Base-by-base conservation (phyloP, 1,140 invertebrate genomes). In the Linepithema humile region DNA sequence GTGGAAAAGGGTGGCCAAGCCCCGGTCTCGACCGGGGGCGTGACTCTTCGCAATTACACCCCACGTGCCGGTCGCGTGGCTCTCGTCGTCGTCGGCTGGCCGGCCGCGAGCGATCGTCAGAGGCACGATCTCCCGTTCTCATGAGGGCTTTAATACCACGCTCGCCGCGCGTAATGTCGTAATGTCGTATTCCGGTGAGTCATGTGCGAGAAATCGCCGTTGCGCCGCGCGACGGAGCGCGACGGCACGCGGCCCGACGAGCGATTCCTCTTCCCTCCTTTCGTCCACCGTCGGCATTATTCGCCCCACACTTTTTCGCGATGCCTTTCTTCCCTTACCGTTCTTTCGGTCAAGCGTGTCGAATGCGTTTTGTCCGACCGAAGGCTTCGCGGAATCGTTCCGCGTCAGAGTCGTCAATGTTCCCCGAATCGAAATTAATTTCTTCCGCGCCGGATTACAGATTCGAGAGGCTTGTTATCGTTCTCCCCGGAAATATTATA, bases 171-270 rank as follows among this genome's bases (percentile, higher is more conserved):
- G 74, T 90, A 90, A 88, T 89, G 77, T 89, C 70, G 86, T 90
- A 86, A 86, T 88, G 84, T 62, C 74, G 85, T 90, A 90, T 91
- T 91, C 89, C 90, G 85, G 89, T 87, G 92, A 92, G 93, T 93
- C 93, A 93, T 93, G 92, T 93, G 92, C 90, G 88, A 90, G 90
- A 92, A 90, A 93, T 93, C 91, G 92, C 93, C 75, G 48, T 40
- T 78, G 73, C 29, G 53, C 23, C 48, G n/a, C 88, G 69, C 90
- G 91, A 82, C 92, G 82, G 88, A 91, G 92, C 91, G 91, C 88
- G 89, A 93, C 92, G 92, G 91, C 92, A 92, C 92, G 92, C 92
- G 91, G 92, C 91, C 90, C 77, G 88, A 84, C 62, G 69, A 87
- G 50, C 38, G 72, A 57, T 83, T 85, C 64, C 74, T 50, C 60